Percentiles rank a stretch among this genome's conserved stretches.
Conservation (phyloP, 2,888 invertebrate genomes). For the Xanthia togata region DNA sequence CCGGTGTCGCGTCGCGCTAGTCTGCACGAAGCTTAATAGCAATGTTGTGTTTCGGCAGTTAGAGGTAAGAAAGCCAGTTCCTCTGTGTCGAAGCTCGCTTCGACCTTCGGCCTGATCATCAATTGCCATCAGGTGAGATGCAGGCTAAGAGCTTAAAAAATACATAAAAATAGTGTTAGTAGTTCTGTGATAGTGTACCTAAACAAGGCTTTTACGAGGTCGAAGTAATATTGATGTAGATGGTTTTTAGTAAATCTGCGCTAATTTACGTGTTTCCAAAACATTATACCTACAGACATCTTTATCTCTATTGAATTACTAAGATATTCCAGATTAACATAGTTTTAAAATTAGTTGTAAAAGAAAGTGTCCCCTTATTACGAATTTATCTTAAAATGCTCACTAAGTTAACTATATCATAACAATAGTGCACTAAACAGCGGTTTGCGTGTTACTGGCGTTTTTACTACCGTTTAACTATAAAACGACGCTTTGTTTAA, state of each 20-base stretch:
- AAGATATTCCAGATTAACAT: background rate
- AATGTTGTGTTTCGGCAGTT: no score
- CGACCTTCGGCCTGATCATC: no score
- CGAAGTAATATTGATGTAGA: no score
- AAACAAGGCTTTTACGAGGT: background rate
- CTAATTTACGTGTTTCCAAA: background rate
- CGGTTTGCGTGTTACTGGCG: slow-evolving; percentile 35
- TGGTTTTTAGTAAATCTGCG: background rate
- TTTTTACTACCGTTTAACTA: slow-evolving; percentile 48
- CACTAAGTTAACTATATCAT: background rate
- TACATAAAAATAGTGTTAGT: no score
- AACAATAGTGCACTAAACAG: slow-evolving; percentile 34
- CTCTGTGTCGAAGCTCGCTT: no score
- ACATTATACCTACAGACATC: background rate
- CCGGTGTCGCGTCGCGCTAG: no score
- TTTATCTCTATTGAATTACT: background rate
- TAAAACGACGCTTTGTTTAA: slow-evolving; percentile 60
- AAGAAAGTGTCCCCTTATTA: slow-evolving; percentile 8
- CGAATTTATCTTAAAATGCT: slow-evolving; percentile 13
- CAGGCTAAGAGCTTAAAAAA: no score
- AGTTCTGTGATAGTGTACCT: background rate
- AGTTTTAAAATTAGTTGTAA: background rate
- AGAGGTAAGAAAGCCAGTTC: no score
- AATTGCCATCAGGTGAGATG: no score
- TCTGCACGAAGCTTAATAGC: no score